Conservation (phyloP, 2,113 vertebrate genomes). For the Pelodiscus sinensis region DNA sequence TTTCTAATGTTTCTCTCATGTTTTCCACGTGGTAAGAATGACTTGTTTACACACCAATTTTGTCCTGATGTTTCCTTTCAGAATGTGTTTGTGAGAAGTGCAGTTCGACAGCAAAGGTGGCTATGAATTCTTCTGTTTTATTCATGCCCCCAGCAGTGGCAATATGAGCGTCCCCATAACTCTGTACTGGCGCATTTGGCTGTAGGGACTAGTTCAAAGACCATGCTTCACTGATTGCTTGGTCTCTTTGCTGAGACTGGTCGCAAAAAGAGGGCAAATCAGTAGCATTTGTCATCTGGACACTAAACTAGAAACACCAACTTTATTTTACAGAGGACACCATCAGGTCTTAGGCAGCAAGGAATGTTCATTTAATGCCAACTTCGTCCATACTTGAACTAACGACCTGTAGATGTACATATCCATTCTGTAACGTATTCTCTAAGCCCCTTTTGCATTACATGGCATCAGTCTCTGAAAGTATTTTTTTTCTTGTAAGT, state of each 20-base stretch:
- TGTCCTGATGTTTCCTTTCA: background rate
- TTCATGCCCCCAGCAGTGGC: background rate
- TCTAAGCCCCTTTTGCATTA: background rate
- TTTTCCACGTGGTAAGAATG: background rate
- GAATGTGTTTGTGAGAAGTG: background rate
- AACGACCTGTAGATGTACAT: background rate
- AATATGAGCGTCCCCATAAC: background rate
- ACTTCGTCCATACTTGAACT: background rate
- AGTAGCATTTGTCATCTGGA: background rate
- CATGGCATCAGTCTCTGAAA: background rate
- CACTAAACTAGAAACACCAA: background rate
- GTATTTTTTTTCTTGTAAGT: background rate
- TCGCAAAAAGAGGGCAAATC: background rate
- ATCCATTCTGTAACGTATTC: background rate
- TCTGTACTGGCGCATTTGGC: background rate
- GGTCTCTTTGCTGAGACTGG: background rate
- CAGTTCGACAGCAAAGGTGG: background rate
- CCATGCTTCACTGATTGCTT: background rate
- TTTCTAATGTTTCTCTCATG: background rate
- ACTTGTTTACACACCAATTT: background rate
- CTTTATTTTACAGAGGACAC: background rate
- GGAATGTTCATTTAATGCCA: background rate
- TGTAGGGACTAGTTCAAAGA: background rate
- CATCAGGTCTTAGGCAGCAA: background rate
- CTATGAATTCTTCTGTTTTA: background rate